These are phyloP conservation scores for Holothuria glaberrima DNA, from an alignment of 35 echinoderm and acorn worm species.

Conservation along the genomic window DNA sequence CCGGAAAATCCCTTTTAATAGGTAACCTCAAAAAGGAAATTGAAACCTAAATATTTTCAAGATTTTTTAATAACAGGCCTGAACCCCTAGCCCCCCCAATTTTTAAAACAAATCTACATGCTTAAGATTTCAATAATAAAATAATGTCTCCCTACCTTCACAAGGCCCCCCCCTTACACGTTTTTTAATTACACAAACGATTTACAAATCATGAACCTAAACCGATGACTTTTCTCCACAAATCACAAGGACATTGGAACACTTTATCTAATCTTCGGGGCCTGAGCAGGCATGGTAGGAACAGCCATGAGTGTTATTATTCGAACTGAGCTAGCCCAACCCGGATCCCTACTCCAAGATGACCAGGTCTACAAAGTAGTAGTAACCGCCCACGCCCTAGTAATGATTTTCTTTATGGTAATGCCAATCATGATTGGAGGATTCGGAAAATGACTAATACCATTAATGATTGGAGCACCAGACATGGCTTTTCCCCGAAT, in stretches of 20 bases:
- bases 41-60: no score
- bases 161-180: no score
- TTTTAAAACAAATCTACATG: no score
- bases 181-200: no score
- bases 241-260: slow-evolving; percentile 91
- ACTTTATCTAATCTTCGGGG: slow-evolving; percentile 72
- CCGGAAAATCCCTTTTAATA: no score
- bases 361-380: slow-evolving; percentile 85
- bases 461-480: slow-evolving; percentile 79
- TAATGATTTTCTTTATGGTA: slow-evolving; percentile 90
- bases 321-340: slow-evolving; percentile 70
- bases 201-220: background rate
- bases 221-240: slow-evolving; percentile 83
- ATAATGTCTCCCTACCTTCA: no score
- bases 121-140: no score
- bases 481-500: slow-evolving; percentile 90
- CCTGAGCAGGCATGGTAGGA: slow-evolving; percentile 75
- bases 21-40: no score
- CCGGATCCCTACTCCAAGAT: slow-evolving; percentile 69
- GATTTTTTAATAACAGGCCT: no score
- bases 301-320: slow-evolving; percentile 80
- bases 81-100: no score
- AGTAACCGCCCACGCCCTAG: slow-evolving; percentile 75
- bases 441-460: slow-evolving; percentile 80
- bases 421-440: slow-evolving; percentile 91